phyloP scores from a whole-genome alignment of 1,140 invertebrate species.

The Drosophila sp. region DNA sequence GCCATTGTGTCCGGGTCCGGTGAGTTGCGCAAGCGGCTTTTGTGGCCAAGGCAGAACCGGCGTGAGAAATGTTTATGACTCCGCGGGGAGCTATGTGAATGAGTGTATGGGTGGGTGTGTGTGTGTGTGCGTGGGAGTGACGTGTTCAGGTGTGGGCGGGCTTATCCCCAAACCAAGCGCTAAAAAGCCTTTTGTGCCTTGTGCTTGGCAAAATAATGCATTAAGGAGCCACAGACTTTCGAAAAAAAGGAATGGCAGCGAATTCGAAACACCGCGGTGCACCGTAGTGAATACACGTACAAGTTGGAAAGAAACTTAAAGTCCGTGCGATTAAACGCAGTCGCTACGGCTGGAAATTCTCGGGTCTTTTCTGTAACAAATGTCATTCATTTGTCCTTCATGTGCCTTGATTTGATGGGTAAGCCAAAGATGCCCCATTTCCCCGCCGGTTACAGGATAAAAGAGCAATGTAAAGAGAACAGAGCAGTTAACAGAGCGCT shows the following conservation, averaged over 20 bases:
- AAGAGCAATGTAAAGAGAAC: neutral
- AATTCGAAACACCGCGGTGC: no score
- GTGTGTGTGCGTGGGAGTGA: slow-evolving; percentile 14
- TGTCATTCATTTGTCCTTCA: no score
- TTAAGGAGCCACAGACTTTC: slow-evolving; percentile 6
- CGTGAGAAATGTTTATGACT: slow-evolving; percentile 67
- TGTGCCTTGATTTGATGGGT: no score
- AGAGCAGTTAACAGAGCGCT: neutral
- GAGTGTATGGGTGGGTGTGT: neutral
- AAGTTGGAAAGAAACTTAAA: no score
- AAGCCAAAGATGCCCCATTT: no score
- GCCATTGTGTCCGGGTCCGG: slow-evolving; percentile 74
- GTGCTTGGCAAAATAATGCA: slow-evolving; percentile 14
- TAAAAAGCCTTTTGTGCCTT: slow-evolving; percentile 50
- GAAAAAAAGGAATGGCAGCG: neutral
- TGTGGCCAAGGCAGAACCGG: slow-evolving; percentile 43
- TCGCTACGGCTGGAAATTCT: no score
- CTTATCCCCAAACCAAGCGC: slow-evolving; percentile 38
- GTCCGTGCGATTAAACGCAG: no score
- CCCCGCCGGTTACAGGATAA: neutral
- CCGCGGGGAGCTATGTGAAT: slow-evolving; percentile 41
- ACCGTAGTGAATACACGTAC: no score
- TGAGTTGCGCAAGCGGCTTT: slow-evolving; percentile 78
- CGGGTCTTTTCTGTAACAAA: no score
- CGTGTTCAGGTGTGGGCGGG: slow-evolving; percentile 15